Evolutionary conservation across 2,113 vertebrate genomes (phyloP), one percentile per base, ranked within the genome.

Genomic region (Nanorana parkeri): DNA sequence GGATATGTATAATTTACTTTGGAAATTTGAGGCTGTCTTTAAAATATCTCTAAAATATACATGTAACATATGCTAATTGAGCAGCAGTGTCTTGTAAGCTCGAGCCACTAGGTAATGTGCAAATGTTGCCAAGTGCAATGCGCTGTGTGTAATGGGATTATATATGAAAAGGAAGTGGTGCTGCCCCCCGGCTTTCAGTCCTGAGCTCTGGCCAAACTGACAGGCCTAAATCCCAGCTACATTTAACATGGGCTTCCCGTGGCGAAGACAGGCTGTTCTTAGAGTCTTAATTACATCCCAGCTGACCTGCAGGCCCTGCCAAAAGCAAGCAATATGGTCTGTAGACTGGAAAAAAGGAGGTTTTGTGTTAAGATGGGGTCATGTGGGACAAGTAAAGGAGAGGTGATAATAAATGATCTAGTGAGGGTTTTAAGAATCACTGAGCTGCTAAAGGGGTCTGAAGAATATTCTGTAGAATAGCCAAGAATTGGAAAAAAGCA

Each of bases 1-100:
- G 85, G 87, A 91, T 92, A 96, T 98, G 95, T 95, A 97, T 98
- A 96, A 98, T 97, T 97, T 93, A 98, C 94, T 89, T 91, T 87
- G 88, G 92, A 93, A 95, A 95, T 89, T 89, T 74, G 92, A 83
- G 88, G 88, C 91, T 93, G 86, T 91, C 94, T 95, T 96, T 95
- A 93, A 96, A 96, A 96, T 85, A 91, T 93, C 91, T 90, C 92
- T 97, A 94, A 98, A 97, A 97, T 95, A 96, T 97, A 96, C 94
- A 97, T 95, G 95, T 92, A 91, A 94, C 94, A 94, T 96, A 97
- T 97, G 97, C 95, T 97, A 96, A 97, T 97, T 89, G 85, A 86
- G 85, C 92, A 75, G 76, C 85, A 75, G 76, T 88, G 91, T 93
- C 92, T 93, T 89, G 87, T 89, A 88, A 89, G 92, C 87, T 88